Conservation (phyloP, 2,113 vertebrate species). For the Varanus komodoensis region DNA sequence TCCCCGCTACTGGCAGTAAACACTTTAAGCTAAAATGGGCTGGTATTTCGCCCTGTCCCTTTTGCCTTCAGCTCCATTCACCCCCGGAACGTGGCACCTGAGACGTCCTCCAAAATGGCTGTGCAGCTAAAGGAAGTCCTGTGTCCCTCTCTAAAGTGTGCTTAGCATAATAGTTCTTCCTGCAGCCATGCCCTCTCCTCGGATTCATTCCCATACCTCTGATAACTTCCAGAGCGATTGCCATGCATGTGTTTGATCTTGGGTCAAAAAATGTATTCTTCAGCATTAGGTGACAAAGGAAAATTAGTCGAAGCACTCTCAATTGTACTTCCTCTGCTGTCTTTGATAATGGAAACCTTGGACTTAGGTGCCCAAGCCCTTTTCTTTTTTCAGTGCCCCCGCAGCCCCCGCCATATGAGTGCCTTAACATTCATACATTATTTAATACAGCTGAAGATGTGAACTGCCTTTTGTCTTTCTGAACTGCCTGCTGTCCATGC, state of each 20-base stretch:
- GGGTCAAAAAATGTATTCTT: constrained; percentile 37
- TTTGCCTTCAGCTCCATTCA: too few species aligned
- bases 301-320: constrained; percentile 57
- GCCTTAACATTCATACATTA: constrained; percentile 73
- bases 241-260: constrained; percentile 28
- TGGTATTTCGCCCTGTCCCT: too few species aligned
- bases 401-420: constrained; percentile 27
- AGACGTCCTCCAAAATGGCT: too few species aligned
- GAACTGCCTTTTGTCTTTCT: constrained; percentile 75
- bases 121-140: too few species aligned
- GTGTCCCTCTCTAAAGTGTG: too few species aligned
- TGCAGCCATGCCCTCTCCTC: constrained; percentile 20
- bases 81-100: too few species aligned
- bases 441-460: constrained; percentile 63
- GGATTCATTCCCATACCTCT: constrained; percentile 36
- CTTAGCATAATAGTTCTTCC: background rate
- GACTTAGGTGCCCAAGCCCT: constrained; percentile 29
- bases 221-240: constrained; percentile 19
- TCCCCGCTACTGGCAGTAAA: too few species aligned
- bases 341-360: constrained; percentile 60
- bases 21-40: too few species aligned
- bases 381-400: constrained; percentile 24
- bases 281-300: constrained; percentile 47
- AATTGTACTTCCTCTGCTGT: constrained; percentile 50
- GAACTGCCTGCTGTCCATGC: constrained; percentile 59